These are phyloP conservation scores for Nibea albiflora DNA, from an alignment of 2,113 vertebrate species.

Conservation along the genomic window DNA sequence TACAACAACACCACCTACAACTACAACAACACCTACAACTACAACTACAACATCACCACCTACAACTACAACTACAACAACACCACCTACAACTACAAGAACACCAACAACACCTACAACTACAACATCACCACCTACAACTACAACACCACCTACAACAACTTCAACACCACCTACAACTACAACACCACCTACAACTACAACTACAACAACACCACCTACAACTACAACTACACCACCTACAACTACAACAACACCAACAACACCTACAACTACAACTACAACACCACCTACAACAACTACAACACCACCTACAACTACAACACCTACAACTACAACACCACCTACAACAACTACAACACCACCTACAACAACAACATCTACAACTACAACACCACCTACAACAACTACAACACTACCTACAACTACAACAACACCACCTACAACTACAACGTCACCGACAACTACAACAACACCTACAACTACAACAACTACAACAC, in stretches of 20 bases:
- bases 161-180: background rate
- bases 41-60: background rate
- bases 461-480: background rate
- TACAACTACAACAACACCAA: background rate
- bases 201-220: background rate
- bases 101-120: background rate
- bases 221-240: too few relatives aligned
- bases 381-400: background rate
- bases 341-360: background rate
- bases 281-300: background rate
- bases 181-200: background rate
- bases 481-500: background rate
- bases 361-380: background rate
- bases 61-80: background rate
- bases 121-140: background rate
- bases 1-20: background rate
- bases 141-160: background rate
- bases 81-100: background rate
- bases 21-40: background rate
- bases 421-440: background rate
- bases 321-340: background rate
- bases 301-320: background rate
- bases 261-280: background rate
- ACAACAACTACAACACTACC: background rate
- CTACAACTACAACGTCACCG: background rate